Evolutionary conservation across 2,888 invertebrate species (phyloP).

Genomic region (Lymantria dispar): DNA sequence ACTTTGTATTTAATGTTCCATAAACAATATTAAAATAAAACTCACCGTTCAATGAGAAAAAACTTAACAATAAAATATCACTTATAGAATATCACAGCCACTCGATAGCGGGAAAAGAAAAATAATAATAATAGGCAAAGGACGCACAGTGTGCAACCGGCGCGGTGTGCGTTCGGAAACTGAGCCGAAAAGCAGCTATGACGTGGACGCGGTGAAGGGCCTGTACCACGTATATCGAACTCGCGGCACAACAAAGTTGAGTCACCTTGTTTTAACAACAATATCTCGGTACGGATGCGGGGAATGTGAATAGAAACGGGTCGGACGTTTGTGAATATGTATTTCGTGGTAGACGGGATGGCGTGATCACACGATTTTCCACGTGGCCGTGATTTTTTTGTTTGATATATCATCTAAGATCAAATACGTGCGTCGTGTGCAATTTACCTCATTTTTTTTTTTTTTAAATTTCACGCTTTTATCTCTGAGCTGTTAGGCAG

Average conservation of each 20-base stretch:
- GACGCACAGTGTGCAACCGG: slow-evolving; percentile 42
- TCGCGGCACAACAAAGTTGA: slow-evolving; percentile 17
- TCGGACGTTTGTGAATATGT: slow-evolving; percentile 12
- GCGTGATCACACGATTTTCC: slow-evolving; percentile 30
- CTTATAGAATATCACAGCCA: slow-evolving; percentile 59
- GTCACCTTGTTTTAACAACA: slow-evolving; percentile 3
- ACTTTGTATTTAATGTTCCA: no score
- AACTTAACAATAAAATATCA: slow-evolving; percentile 51
- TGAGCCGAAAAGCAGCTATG: slow-evolving; percentile 39
- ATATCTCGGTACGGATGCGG: slow-evolving; percentile 7
- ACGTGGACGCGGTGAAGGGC: slow-evolving; percentile 36
- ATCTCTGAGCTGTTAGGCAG: no score
- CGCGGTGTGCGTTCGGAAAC: slow-evolving; percentile 60
- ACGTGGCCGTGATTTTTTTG: slow-evolving; percentile 25
- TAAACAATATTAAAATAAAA: slow-evolving; percentile 17
- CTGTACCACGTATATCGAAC: slow-evolving; percentile 32
- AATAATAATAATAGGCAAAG: slow-evolving; percentile 25
- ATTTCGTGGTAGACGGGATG: slow-evolving; percentile 27
- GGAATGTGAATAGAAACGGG: slow-evolving; percentile 13
- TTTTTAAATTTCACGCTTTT: background rate
- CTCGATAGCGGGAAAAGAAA: slow-evolving; percentile 30
- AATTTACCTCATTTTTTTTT: background rate
- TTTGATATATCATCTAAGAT: slow-evolving; percentile 14
- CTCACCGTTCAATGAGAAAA: slow-evolving; percentile 41
- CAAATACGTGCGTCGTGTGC: slow-evolving; percentile 11